Conservation (phyloP, 2,888 invertebrate species). For the Crocallis elinguaria region DNA sequence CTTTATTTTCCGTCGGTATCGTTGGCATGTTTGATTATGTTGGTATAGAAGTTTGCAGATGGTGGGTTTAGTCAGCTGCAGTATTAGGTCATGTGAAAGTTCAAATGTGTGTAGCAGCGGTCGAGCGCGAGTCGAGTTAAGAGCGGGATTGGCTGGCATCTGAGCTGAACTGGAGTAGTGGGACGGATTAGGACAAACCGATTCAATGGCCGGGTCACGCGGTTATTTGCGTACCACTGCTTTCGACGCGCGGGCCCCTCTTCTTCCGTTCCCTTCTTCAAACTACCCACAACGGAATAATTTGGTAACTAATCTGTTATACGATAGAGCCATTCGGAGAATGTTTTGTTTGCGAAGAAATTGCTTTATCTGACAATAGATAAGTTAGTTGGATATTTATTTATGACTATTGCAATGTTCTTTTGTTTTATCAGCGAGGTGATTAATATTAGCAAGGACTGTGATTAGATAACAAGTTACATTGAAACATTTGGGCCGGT, state of each 20-base stretch:
- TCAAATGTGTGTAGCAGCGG: constrained; percentile 49
- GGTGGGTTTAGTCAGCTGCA: constrained; percentile 49
- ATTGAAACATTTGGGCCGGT: too few species aligned
- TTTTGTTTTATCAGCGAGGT: constrained; percentile 11
- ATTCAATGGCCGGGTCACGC: constrained; percentile 84
- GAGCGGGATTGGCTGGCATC: constrained; percentile 52
- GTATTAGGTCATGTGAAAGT: constrained; percentile 67
- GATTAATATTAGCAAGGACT: not conserved
- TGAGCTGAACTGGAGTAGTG: constrained; percentile 80
- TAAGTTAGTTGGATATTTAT: constrained; percentile 10
- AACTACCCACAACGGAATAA: constrained; percentile 71
- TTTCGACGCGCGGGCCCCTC: constrained; percentile 55
- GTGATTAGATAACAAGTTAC: not conserved
- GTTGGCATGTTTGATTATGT: constrained; percentile 23
- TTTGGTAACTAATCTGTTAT: constrained; percentile 72
- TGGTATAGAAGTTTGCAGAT: constrained; percentile 39
- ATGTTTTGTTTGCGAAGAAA: constrained; percentile 33
- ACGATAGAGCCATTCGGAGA: constrained; percentile 50
- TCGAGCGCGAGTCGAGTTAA: constrained; percentile 30
- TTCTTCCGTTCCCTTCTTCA: constrained; percentile 67
- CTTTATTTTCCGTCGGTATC: constrained; percentile 19
- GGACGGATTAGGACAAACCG: constrained; percentile 84
- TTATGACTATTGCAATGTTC: constrained; percentile 2
- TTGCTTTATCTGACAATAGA: constrained; percentile 22
- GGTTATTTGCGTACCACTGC: constrained; percentile 78